phyloP scores from a whole-genome alignment of 2,113 vertebrate species.

The Labeo catla region DNA sequence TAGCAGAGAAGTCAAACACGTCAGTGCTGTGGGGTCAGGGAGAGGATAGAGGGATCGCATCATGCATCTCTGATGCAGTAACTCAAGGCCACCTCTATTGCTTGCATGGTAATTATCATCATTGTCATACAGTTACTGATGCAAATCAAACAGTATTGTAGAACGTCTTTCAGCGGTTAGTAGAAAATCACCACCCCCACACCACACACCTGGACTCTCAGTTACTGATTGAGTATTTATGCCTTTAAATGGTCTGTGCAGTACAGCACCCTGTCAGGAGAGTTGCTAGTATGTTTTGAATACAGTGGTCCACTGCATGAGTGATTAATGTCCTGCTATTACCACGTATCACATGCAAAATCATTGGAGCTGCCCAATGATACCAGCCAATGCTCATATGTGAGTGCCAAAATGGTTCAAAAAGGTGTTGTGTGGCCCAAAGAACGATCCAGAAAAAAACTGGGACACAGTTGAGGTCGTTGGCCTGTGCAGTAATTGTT shows the following conservation, averaged over 20 bases:
- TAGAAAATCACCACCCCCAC: background rate
- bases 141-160: conserved; percentile 1
- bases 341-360: background rate
- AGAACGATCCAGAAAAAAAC: background rate
- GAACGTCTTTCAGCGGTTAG: background rate
- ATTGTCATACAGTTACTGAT: background rate
- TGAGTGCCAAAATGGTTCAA: background rate
- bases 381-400: background rate
- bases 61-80: background rate
- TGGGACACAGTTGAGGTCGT: background rate
- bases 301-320: background rate
- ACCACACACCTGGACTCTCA: background rate
- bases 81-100: background rate
- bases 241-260: background rate
- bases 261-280: background rate
- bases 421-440: background rate
- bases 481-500: conserved; percentile 23
- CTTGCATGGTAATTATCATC: background rate
- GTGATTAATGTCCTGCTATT: background rate
- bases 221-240: background rate
- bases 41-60: background rate
- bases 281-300: background rate
- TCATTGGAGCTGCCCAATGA: background rate
- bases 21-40: conserved; percentile 1
- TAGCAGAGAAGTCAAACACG: background rate